Evolutionary conservation across 2,797 vertebrate genomes (phyloP), one percentile per base, ranked within the genome.

Genomic region (Cheirogaleus major): DNA sequence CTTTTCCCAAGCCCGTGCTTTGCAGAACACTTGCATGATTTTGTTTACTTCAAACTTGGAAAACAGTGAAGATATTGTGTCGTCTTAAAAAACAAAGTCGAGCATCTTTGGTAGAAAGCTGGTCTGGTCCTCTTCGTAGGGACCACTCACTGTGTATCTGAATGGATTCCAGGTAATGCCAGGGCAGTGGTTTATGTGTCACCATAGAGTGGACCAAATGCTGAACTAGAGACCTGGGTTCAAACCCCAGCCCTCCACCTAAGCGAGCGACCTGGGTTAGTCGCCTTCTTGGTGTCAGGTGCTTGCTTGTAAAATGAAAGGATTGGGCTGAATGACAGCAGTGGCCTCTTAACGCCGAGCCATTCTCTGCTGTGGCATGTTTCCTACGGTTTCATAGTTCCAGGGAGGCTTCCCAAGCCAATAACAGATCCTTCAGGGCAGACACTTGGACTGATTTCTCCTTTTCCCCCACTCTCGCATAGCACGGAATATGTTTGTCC

Each of bases 1-100:
- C 69, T 95, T 97, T 89, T 63, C 96, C 96, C 48, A 79, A 93
- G 83, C 13, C 63, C 93, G 61, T 63, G 25, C 86, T 95, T 96
- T 50, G 30, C 72, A 96, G 96, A 93, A n/a, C 52, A 90, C 13
- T 67, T 93, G 14, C 18, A 52, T 89, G 57, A 59, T 59, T 97
- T 38, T 75, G 48, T 69, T 65, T 59, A 90, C 72, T 91, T 70
- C 76, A 70, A 43, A 90, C 59, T 79, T 81, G 61, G 69, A 79
- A 87, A 92, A 73, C 20, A 69, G 7, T 25, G 57, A 87, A 38
- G 38, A 76, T 86, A 43, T 41, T n/a, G 22, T 55, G 84, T 50
- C 18, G 18, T 30, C 27, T 91, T 81, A 70, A 92, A 92, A 61
- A 88, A n/a, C 12, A 70, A 95, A 92, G 43, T 25, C 17, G 45